Conservation (phyloP, 2,797 vertebrate species). For the Trematomus bernacchii region DNA sequence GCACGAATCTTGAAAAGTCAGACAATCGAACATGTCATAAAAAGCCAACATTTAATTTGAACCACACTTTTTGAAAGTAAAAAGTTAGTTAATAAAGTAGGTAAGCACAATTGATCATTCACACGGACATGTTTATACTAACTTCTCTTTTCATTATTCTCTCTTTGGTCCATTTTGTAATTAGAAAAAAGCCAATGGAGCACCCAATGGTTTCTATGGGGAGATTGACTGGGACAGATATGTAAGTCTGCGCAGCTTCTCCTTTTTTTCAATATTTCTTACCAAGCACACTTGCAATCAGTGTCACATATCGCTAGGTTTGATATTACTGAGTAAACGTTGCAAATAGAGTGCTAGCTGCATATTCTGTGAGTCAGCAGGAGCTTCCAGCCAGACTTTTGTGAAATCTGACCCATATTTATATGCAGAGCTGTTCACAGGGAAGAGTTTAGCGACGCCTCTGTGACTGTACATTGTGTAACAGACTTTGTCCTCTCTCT, state of each 20-base stretch:
- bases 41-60: background rate
- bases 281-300: background rate
- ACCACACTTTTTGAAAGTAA: background rate
- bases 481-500: conserved; percentile 17
- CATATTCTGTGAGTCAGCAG: conserved; percentile 56
- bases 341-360: conserved; percentile 24
- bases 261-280: conserved; percentile 2
- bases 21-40: background rate
- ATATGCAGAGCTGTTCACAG: conserved; percentile 18
- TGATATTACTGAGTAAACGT: conserved; percentile 40
- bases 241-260: conserved; percentile 83
- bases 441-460: conserved; percentile 10
- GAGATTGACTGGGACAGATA: conserved; percentile 99
- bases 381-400: conserved; percentile 43
- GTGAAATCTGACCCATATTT: conserved; percentile 54
- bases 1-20: background rate
- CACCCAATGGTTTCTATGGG: conserved; percentile 96
- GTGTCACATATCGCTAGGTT: conserved; percentile 35
- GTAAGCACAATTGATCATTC: no score
- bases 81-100: background rate
- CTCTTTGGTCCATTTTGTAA: conserved; percentile 52
- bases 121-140: no score
- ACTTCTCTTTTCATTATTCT: conserved; percentile 15
- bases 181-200: conserved; percentile 96
- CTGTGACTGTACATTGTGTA: conserved; percentile 14